Conservation (phyloP, 2,888 invertebrate genomes). For the Brenthis daphne region DNA sequence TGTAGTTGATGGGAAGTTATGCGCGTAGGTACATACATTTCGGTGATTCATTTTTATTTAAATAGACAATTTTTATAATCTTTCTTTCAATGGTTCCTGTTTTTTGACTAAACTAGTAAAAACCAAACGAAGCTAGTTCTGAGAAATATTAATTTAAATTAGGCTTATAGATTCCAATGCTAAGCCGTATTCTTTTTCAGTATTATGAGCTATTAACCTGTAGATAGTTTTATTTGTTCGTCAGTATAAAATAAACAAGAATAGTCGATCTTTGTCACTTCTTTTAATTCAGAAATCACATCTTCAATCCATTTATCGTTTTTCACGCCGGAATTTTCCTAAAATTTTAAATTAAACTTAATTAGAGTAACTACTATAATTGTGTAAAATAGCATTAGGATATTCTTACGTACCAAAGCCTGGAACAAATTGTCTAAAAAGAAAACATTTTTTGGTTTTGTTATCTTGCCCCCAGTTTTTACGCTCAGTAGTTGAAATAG, state of each 20-base stretch:
- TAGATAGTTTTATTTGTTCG: conserved; percentile 60
- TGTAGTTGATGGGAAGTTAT: too few species aligned
- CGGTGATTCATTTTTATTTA: too few species aligned
- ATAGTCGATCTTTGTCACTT: conserved; percentile 72
- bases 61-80: too few species aligned
- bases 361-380: neutral
- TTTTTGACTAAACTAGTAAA: too few species aligned
- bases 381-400: neutral
- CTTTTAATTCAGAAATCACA: conserved; percentile 67
- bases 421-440: conserved; percentile 73
- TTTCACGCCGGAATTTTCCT: conserved; percentile 54
- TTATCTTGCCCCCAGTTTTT: conserved; percentile 63
- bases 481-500: conserved; percentile 57
- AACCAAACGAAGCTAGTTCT: too few species aligned
- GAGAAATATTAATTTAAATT: too few species aligned
- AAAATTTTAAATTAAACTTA: conserved; percentile 7
- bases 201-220: conserved; percentile 52
- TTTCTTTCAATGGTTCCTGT: too few species aligned
- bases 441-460: conserved; percentile 68
- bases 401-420: conserved; percentile 60
- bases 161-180: too few species aligned
- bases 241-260: conserved; percentile 58
- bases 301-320: conserved; percentile 51
- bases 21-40: too few species aligned
- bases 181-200: neutral